Percentiles rank a stretch among this genome's conserved stretches.
phyloP scores from a whole-genome alignment of 2,888 invertebrate species.

The Andrena minutula region DNA sequence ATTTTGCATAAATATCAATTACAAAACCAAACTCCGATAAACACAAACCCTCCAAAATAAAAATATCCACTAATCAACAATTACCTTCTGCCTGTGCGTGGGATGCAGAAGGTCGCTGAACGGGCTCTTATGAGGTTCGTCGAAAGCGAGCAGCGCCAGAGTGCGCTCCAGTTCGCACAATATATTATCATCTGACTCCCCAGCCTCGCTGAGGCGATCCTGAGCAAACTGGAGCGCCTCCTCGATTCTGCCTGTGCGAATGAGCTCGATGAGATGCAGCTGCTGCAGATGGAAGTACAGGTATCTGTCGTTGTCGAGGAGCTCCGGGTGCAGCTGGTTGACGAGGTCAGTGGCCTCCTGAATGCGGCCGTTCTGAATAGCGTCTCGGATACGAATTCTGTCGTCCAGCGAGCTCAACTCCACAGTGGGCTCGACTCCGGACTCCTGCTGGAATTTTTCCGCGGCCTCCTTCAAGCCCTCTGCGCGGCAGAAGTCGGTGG shows the following conservation, averaged over 20 bases:
- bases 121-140: constrained; percentile 97
- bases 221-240: constrained; percentile 96
- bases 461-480: constrained; percentile 99
- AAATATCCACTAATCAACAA: neutral
- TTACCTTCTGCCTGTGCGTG: constrained; percentile 95
- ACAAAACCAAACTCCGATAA: too few relatives aligned
- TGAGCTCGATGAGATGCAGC: constrained; percentile 95
- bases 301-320: constrained; percentile 97
- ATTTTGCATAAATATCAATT: too few relatives aligned
- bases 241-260: constrained; percentile 93
- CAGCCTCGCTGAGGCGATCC: constrained; percentile 95
- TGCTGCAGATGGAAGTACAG: constrained; percentile 98
- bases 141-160: constrained; percentile 97
- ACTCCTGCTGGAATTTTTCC: constrained; percentile 97
- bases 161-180: constrained; percentile 95
- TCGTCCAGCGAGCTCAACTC: constrained; percentile 95
- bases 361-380: constrained; percentile 96
- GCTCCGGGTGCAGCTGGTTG: constrained; percentile 96
- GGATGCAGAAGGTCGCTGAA: constrained; percentile 97
- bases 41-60: constrained; percentile 77
- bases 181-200: constrained; percentile 91
- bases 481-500: constrained; percentile 80
- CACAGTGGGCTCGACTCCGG: constrained; percentile 92
- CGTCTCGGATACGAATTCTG: constrained; percentile 95
- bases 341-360: constrained; percentile 97